A percentile compares a stretch with the other conserved stretches of the same genome.
Conservation (phyloP, 2,888 invertebrate species). For the Stenichneumon culpator region DNA sequence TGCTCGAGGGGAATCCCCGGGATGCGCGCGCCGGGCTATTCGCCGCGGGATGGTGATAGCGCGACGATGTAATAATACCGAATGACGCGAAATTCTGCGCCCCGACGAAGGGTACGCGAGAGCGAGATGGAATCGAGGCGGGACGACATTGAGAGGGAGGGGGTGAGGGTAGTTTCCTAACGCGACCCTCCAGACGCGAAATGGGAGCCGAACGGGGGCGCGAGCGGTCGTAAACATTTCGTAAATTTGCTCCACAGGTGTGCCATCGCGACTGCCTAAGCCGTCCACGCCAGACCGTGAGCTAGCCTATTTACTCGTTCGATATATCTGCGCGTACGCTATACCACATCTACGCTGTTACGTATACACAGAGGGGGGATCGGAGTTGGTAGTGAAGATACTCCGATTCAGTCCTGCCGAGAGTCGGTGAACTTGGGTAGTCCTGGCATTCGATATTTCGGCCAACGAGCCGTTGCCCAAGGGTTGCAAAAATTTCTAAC, state of each 20-base stretch:
- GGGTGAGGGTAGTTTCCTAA: slow-evolving; percentile 51
- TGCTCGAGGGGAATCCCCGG: slow-evolving; percentile 55
- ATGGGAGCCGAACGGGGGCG: slow-evolving; percentile 48
- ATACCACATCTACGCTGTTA: slow-evolving; percentile 39
- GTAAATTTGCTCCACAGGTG: slow-evolving; percentile 85
- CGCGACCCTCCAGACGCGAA: slow-evolving; percentile 79
- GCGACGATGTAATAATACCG: slow-evolving; percentile 82
- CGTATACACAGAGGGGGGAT: slow-evolving; percentile 40
- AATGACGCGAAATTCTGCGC: slow-evolving; percentile 81
- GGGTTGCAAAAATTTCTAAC: background rate
- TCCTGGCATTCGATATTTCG: slow-evolving; percentile 33
- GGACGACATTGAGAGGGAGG: slow-evolving; percentile 27
- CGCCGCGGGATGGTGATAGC: slow-evolving; percentile 77
- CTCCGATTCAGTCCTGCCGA: slow-evolving; percentile 32
- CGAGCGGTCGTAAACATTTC: slow-evolving; percentile 83
- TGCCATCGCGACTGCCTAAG: slow-evolving; percentile 83
- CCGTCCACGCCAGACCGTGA: slow-evolving; percentile 79
- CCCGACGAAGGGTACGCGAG: slow-evolving; percentile 69
- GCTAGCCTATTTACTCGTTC: slow-evolving; percentile 82
- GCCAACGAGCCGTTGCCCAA: slow-evolving; percentile 45
- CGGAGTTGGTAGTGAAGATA: slow-evolving; percentile 53
- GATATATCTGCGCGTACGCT: slow-evolving; percentile 63
- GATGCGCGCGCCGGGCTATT: slow-evolving; percentile 66
- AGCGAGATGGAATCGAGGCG: slow-evolving; percentile 64
- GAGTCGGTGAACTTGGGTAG: slow-evolving; percentile 55